Base-by-base conservation (phyloP, 64 coral and sea anemone genomes). In the Astreopora myriophthalma region DNA sequence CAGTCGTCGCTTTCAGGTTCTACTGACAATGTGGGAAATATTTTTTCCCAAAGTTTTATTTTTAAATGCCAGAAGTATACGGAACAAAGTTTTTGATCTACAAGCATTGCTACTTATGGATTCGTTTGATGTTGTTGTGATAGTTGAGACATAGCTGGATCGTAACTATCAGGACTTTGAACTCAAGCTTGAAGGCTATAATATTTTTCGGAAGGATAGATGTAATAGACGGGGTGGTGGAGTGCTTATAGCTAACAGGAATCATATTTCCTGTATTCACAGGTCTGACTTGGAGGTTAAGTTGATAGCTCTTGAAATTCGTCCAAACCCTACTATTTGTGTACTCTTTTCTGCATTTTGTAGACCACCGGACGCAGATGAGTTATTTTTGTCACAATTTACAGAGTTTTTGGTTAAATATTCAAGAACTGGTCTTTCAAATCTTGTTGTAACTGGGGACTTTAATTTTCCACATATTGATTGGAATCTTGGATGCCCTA, bases 391-490 rank as follows among this genome's bases (percentile, higher is more conserved):
- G 49, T 35, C 33, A 14, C 34, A 70, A 25, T 90, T 80, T 64
- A 58, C 58, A 77, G 60, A 79, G 14, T 44, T 90, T 90, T 39
- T 90, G 74, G 74, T 40, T 69, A 90, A 81, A 60, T 89, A 89
- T 20, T 89, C 52, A 8, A 26, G 32, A 25, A 89, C 87, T 61
- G 57, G 33, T 1, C 46, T 76, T 66, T 73, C 77, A 29, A 91
- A 91, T 20, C 77, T 91, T 71, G 35, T 91, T 82, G 89, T 91
- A 32, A 55, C 89, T 69, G 89, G 77, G 22, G 89, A 91, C 51
- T 90, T 86, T n/a, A 86, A 86, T 71, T 86, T 86, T 71, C 84
- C 84, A 86, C 20, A 86, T 70, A 48, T 86, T 65, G 32, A 82
- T 26, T 90, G 75, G 88, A 90, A 79, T 51, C 30, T 44, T 91